Evolutionary conservation across 1,140 invertebrate species (phyloP), one percentile per base, ranked within the genome.

Genomic region (Aporrectodea caliginosa): DNA sequence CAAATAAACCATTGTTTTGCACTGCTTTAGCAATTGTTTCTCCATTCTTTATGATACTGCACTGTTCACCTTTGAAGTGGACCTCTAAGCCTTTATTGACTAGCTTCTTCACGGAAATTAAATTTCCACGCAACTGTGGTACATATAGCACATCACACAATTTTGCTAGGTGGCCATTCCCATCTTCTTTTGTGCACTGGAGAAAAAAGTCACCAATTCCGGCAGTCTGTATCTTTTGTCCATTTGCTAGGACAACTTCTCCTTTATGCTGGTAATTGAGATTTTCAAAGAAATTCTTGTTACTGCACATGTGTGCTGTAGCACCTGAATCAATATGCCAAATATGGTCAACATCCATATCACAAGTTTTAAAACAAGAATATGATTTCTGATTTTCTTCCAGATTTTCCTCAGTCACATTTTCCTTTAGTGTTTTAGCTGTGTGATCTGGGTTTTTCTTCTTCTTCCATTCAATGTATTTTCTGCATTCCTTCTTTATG

Each of bases 251-350:
- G 6, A 12, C n/a, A 72, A 72, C 27, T 72, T 72, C 6, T 32
- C 32, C 70, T 72, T 6, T 31, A 16, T 78, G 27, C 22, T 75
- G 68, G 1, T 78, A 2, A 1, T 32, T 75, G 32, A 75, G 70
- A 22, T 75, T 43, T 12, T 29, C 35, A n/a, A 78, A 74, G 29
- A 78, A 31, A 31, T 22, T 22, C 32, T n/a, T 12, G 32, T 78
- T 35, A 33, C 30, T 27, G 22, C 69, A 75, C 77, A 78, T 78
- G 68, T 78, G 77, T 22, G 16, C 2, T 2, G 77, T 33, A 2
- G 77, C 77, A 29, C 77, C 77, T 78, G 70, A 78, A 69, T 78
- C 77, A 6, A 78, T 74, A 16, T 75, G 16, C 77, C 77, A 78
- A 1, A 30, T 74, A 33, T 74, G 22, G 2, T 22, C 31, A 72